Evolutionary conservation across 2,797 vertebrate species (phyloP), one percentile per base, ranked within the genome.

Genomic region (Margarornis squamiger): DNA sequence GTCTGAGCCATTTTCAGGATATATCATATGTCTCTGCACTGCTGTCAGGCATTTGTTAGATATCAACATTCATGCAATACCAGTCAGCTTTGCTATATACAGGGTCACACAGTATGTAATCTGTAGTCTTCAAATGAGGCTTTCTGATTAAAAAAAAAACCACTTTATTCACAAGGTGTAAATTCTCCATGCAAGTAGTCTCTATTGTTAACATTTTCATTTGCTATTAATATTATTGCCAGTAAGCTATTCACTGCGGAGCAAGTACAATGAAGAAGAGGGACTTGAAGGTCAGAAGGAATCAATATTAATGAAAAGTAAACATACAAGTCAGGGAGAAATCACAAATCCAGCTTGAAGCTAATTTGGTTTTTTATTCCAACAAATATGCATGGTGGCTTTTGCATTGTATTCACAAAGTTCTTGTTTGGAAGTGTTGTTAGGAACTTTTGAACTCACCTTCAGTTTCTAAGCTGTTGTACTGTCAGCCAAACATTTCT

Each of bases 271-370:
- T 84, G 85, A 84, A 66, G 81, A 93, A 77, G 75, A 88, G 75
- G 85, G 91, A 81, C 72, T 86, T 61, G 58, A 93, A 95, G 92
- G 89, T 95, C 93, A 96, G 57, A 75, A 92, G 48, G 82, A 95
- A 94, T 92, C 87, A 96, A 59, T 93, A 91, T 84, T 95, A 96
- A 90, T 94, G 89, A 96, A 96, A 96, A 95, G 65, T 90, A 96
- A 95, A 95, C 93, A 95, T 48, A 77, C 46, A 86, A 95, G 87
- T 92, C 87, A 93, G 78, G 43, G 43, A 93, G 87, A 76, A 95
- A 94, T 96, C 86, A 93, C 89, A 96, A 91, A 93, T 81, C 24
- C 91, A 95, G 82, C 84, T 94, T 96, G 95, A 95, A 86, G 66
- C 48, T 94, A 94, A 92, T 94, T 94, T 78, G 55, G 4, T 14